phyloP scores from a whole-genome alignment of 2,888 invertebrate genomes.

The Polydrusus pterygomalis region DNA sequence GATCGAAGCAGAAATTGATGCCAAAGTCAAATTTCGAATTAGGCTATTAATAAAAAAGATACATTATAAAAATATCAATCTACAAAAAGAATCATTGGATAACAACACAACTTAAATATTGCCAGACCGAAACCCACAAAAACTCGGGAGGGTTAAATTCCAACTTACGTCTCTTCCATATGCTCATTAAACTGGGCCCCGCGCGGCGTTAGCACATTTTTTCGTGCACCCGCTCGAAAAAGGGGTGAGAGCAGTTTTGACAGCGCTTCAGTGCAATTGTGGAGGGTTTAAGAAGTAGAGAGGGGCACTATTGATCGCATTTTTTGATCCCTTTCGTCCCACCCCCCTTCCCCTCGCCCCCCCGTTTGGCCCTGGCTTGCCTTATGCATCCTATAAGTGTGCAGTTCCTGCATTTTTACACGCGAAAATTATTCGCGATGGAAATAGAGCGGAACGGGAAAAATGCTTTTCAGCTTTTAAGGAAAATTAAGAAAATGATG shows the following conservation, averaged over 20 bases:
- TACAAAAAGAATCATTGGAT: not conserved
- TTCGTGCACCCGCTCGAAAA: conserved; percentile 51
- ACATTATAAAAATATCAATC: too few relatives aligned
- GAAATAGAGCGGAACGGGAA: conserved; percentile 30
- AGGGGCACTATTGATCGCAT: conserved; percentile 73
- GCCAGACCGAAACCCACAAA: not conserved
- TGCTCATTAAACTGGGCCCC: conserved; percentile 26
- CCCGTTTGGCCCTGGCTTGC: conserved; percentile 58
- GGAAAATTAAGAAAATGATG: conserved; percentile 30
- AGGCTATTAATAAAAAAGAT: too few relatives aligned
- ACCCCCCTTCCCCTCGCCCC: conserved; percentile 57
- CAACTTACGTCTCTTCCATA: conserved; percentile 9
- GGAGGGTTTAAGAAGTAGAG: conserved; percentile 72
- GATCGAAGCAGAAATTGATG: too few relatives aligned
- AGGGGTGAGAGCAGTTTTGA: conserved; percentile 69
- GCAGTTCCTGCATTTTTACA: conserved; percentile 66
- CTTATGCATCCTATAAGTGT: conserved; percentile 66
- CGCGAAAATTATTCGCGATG: conserved; percentile 59
- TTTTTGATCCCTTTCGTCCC: conserved; percentile 71
- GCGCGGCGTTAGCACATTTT: conserved; percentile 51
- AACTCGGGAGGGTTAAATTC: conserved; percentile 5
- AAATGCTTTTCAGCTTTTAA: conserved; percentile 31
- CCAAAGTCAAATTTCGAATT: too few relatives aligned
- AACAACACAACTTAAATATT: not conserved
- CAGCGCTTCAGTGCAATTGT: conserved; percentile 73